Percentiles rank a stretch among this genome's conserved stretches.
These are phyloP conservation scores for Polyodon spathula DNA, from an alignment of 2,113 vertebrate genomes.

Conservation along the genomic window DNA sequence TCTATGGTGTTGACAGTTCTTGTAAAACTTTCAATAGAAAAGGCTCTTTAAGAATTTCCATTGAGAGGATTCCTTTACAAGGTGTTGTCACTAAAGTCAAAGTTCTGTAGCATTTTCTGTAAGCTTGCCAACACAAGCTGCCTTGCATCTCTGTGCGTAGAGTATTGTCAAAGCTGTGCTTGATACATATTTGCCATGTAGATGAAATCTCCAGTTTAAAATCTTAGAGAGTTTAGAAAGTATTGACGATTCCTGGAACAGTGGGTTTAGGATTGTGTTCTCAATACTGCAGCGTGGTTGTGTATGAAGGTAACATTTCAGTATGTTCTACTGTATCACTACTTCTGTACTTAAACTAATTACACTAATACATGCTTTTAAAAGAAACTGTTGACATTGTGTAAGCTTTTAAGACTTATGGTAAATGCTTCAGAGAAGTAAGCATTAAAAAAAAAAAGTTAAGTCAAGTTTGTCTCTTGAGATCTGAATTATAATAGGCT, in stretches of 20 bases:
- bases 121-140: slow-evolving; percentile 47
- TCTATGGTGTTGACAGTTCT: neutral
- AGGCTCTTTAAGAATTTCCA: slow-evolving; percentile 45
- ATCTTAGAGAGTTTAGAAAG: slow-evolving; percentile 35
- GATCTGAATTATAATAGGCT: too few relatives aligned
- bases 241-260: slow-evolving; percentile 40
- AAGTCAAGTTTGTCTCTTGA: too few relatives aligned
- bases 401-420: too few relatives aligned
- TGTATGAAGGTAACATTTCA: too few relatives aligned
- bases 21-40: slow-evolving; percentile 11
- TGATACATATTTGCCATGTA: slow-evolving; percentile 19
- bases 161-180: slow-evolving; percentile 37
- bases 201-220: neutral
- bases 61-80: slow-evolving; percentile 45
- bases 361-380: too few relatives aligned
- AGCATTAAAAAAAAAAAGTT: too few relatives aligned
- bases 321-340: too few relatives aligned
- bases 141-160: slow-evolving; percentile 32
- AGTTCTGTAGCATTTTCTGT: slow-evolving; percentile 39
- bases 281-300: too few relatives aligned
- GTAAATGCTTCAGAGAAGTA: too few relatives aligned
- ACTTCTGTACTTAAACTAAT: too few relatives aligned
- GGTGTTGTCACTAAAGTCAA: slow-evolving; percentile 42
- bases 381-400: too few relatives aligned
- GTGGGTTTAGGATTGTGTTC: neutral